phyloP scores from a whole-genome alignment of 2,797 vertebrate genomes.

The Parauchenoglanis ngamensis region DNA sequence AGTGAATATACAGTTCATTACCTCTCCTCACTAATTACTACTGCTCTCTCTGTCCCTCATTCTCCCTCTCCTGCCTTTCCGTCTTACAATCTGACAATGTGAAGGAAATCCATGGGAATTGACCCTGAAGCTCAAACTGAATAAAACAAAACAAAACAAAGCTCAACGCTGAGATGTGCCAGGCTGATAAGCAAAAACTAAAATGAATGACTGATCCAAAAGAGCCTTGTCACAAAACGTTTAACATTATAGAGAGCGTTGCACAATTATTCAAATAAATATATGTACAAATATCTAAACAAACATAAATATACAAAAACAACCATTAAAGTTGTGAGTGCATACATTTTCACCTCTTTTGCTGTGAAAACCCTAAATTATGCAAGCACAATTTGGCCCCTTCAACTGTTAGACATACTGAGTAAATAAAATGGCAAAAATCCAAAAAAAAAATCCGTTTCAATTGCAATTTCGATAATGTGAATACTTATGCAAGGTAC shows the following conservation, averaged over 20 bases:
- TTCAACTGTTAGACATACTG: background rate
- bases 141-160: slow-evolving; percentile 44
- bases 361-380: background rate
- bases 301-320: background rate
- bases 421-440: background rate
- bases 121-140: slow-evolving; percentile 25
- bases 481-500: background rate
- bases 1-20: slow-evolving; percentile 3
- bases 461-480: background rate
- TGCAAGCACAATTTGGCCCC: background rate
- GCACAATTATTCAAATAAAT: background rate
- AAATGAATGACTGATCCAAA: slow-evolving; percentile 32
- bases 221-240: background rate
- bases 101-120: slow-evolving; percentile 41
- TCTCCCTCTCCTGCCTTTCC: background rate
- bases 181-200: slow-evolving; percentile 41
- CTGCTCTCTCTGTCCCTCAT: slow-evolving; percentile 14
- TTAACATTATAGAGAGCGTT: background rate
- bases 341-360: background rate
- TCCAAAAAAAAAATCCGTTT: background rate
- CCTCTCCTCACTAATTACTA: background rate
- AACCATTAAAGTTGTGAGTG: background rate
- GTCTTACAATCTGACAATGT: slow-evolving; percentile 15
- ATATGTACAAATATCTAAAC: background rate
- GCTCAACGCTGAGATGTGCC: slow-evolving; percentile 28